These are phyloP conservation scores for Morus bassanus DNA, from an alignment of 2,797 vertebrate species.

Conservation along the genomic window DNA sequence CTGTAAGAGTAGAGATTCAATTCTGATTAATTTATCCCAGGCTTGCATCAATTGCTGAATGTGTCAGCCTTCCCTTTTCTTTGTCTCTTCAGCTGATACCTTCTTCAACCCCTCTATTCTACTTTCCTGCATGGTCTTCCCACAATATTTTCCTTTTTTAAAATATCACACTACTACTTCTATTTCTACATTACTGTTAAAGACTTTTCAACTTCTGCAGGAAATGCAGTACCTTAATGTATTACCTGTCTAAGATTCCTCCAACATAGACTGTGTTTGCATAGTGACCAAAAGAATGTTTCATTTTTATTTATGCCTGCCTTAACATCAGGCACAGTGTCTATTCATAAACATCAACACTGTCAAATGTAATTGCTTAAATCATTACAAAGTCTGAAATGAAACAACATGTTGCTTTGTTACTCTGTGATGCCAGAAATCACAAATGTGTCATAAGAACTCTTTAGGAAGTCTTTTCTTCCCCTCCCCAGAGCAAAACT, in stretches of 20 bases:
- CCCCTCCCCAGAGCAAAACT: background rate
- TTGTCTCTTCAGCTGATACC: background rate
- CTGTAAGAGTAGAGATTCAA: background rate
- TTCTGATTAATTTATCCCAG: background rate
- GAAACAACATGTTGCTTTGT: background rate
- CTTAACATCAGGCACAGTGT: background rate
- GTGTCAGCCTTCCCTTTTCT: background rate
- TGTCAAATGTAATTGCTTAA: background rate
- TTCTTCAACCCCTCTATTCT: background rate
- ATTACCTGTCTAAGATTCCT: background rate
- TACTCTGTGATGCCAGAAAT: background rate
- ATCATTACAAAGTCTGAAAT: background rate
- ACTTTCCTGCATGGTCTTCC: background rate
- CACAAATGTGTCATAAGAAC: background rate
- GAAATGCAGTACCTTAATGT: background rate
- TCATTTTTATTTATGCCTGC: background rate
- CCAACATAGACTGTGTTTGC: background rate
- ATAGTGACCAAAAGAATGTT: background rate
- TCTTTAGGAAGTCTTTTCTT: background rate
- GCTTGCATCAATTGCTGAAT: background rate
- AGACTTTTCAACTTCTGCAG: background rate
- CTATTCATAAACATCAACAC: background rate
- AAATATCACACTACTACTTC: background rate
- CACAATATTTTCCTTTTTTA: background rate
- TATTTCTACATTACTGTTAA: background rate